phyloP scores from a whole-genome alignment of 2,888 invertebrate species.

The Lycia hirtaria region DNA sequence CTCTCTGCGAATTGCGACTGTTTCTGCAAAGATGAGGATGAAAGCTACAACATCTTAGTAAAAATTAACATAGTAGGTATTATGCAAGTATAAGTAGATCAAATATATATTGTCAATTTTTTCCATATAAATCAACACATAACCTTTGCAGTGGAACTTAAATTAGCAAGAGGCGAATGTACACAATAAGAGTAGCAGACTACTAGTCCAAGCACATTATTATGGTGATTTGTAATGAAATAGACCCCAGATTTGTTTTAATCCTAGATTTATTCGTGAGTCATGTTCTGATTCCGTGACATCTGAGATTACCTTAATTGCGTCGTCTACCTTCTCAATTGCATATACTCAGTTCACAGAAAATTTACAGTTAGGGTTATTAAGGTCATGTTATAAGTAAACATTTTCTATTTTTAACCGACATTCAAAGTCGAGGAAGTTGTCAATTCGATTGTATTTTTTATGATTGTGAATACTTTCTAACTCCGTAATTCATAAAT shows the following conservation, averaged over 20 bases:
- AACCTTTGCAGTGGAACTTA: background rate
- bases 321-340: slow-evolving; percentile 54
- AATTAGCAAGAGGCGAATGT: slow-evolving; percentile 2
- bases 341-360: slow-evolving; percentile 6
- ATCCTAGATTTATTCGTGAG: slow-evolving; percentile 52
- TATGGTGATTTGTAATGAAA: slow-evolving; percentile 23
- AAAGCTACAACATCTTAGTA: no score
- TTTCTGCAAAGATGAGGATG: no score
- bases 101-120: background rate
- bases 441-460: no score
- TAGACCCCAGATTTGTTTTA: slow-evolving; percentile 18
- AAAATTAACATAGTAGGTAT: no score
- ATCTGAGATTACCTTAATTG: slow-evolving; percentile 63
- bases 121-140: background rate
- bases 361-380: background rate
- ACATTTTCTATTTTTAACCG: no score
- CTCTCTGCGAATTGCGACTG: no score
- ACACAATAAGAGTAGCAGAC: slow-evolving; percentile 1
- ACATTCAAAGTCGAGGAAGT: no score
- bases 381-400: background rate
- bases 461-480: no score
- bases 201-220: background rate
- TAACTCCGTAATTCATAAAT: no score
- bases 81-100: no score
- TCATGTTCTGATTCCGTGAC: slow-evolving; percentile 63